These are phyloP conservation scores for Leucopsar rothschildi DNA, from an alignment of 2,113 vertebrate species.

Conservation along the genomic window DNA sequence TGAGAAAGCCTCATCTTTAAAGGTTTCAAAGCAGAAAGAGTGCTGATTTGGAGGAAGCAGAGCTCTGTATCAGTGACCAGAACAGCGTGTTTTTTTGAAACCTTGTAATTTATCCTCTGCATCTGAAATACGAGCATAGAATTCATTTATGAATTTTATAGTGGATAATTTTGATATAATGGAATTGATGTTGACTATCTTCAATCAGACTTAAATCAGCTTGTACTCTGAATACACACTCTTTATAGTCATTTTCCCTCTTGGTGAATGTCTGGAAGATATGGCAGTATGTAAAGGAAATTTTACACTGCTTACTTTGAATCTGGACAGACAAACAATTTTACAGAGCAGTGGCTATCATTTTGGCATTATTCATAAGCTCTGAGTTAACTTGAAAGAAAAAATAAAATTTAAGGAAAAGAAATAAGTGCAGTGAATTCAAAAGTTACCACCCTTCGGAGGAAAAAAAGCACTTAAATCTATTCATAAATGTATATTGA, in stretches of 20 bases:
- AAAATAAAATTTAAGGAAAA: not conserved
- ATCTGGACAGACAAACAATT: not conserved
- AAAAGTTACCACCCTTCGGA: not conserved
- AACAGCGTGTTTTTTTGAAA: not conserved
- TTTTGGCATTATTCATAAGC: not conserved
- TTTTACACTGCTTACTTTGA: not conserved
- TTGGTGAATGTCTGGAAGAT: not conserved
- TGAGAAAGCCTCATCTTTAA: not conserved
- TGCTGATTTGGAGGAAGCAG: not conserved
- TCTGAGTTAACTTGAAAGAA: not conserved
- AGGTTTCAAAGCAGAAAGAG: not conserved
- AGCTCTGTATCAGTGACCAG: not conserved
- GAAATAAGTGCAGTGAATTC: not conserved
- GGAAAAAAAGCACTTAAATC: not conserved
- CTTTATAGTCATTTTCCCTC: not conserved
- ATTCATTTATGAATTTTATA: not conserved
- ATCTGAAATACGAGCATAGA: not conserved
- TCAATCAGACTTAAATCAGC: not conserved
- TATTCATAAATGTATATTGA: not conserved
- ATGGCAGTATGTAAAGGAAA: not conserved
- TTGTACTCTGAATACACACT: not conserved
- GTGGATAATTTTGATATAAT: not conserved
- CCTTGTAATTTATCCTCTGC: not conserved
- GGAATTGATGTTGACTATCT: not conserved
- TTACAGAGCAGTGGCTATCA: not conserved